Percentiles rank a stretch among this genome's conserved stretches.
Evolutionary conservation across 2,113 vertebrate genomes (phyloP).

Genomic region (Hydrolagus affinis): DNA sequence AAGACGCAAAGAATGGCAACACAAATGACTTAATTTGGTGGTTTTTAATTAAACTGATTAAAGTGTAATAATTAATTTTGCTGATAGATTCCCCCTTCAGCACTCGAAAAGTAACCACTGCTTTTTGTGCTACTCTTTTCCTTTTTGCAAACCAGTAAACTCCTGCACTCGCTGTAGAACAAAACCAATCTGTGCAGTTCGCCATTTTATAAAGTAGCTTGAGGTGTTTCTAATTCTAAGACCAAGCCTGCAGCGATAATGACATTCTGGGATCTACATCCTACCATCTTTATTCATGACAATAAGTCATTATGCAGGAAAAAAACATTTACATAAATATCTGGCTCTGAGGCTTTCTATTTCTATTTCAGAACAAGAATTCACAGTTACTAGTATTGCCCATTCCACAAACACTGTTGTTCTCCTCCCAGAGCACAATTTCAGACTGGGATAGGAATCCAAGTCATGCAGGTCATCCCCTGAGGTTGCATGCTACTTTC

Average conservation of each 20-base stretch:
- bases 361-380: not conserved
- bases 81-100: not conserved
- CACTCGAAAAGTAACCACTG: not conserved
- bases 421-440: not conserved
- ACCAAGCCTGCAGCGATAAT: not conserved
- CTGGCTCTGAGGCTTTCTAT: not conserved
- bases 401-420: not conserved
- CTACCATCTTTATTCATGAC: not conserved
- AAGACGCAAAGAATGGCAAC: not conserved
- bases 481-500: conserved; percentile 10
- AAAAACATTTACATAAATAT: not conserved
- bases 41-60: not conserved
- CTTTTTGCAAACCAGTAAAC: not conserved
- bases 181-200: not conserved
- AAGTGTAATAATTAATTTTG: not conserved
- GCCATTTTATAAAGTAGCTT: not conserved
- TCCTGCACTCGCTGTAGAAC: not conserved
- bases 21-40: not conserved
- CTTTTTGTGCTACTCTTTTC: not conserved
- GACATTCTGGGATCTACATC: not conserved
- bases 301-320: not conserved
- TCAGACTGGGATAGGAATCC: not conserved
- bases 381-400: not conserved
- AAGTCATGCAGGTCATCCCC: not conserved
- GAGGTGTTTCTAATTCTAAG: not conserved